phyloP scores from a whole-genome alignment of 2,797 vertebrate species.

The Poecilia velifera region DNA sequence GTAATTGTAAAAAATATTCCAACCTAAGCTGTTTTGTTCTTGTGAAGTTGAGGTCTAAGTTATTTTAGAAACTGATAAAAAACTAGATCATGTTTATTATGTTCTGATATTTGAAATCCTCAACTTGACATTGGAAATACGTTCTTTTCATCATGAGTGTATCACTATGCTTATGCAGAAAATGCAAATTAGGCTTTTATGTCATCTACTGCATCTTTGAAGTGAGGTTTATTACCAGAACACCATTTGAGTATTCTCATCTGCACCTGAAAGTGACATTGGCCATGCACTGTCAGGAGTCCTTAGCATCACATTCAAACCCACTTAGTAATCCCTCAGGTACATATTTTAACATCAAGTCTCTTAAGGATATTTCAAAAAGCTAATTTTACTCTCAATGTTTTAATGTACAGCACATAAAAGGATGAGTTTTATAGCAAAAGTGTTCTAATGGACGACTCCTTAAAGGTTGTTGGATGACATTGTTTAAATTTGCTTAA shows the following conservation, averaged over 20 bases:
- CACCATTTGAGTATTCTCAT: neutral
- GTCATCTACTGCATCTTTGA: neutral
- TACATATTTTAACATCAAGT: neutral
- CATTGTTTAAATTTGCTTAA: neutral
- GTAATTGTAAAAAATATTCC: neutral
- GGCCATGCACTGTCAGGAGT: neutral
- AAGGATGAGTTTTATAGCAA: neutral
- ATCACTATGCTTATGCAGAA: neutral
- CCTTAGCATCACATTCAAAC: neutral
- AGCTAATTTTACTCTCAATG: neutral
- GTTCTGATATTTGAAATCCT: neutral
- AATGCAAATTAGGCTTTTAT: conserved; percentile 7
- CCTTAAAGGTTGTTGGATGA: neutral
- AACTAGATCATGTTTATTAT: neutral
- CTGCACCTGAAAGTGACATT: neutral
- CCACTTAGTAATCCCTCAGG: neutral
- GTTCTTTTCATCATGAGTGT: neutral
- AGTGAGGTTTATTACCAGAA: neutral
- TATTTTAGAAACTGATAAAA: neutral
- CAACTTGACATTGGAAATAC: neutral
- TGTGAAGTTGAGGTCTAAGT: neutral
- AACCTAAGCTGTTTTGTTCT: neutral
- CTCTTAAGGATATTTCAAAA: neutral
- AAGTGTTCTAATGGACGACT: neutral
- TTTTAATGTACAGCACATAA: conserved; percentile 1